These are phyloP conservation scores for Subacronicta megacephala DNA, from an alignment of 2,888 invertebrate genomes.

Conservation along the genomic window DNA sequence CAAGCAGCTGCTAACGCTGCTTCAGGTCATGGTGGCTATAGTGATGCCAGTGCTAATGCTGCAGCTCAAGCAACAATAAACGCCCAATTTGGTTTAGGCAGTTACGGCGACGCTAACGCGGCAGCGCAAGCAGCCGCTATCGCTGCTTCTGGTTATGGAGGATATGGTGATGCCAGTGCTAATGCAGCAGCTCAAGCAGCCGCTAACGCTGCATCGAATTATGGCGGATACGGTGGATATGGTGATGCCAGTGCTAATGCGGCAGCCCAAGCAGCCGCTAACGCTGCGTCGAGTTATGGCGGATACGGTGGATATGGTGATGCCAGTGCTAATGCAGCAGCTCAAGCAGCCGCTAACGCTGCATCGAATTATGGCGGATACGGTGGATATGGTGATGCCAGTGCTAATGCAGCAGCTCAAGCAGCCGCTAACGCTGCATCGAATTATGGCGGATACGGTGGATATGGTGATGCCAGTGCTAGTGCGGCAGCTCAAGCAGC, in stretches of 20 bases:
- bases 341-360: constrained; percentile 5
- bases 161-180: constrained; percentile 5
- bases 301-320: constrained; percentile 21
- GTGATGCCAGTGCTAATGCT: constrained; percentile 6
- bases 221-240: constrained; percentile 25
- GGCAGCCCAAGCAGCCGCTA: not conserved
- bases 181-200: constrained; percentile 18
- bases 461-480: no score
- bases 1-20: constrained; percentile 17
- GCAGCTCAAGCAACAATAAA: constrained; percentile 10
- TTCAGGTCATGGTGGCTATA: not conserved
- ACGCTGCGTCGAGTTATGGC: not conserved
- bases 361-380: not conserved
- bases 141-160: not conserved
- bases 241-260: constrained; percentile 34
- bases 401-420: no score
- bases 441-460: no score
- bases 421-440: no score
- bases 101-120: constrained; percentile 5
- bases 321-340: not conserved
- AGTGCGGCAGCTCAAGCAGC: no score
- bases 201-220: constrained; percentile 12
- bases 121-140: constrained; percentile 10
- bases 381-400: not conserved
- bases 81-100: constrained; percentile 1